Percentiles rank a stretch among this genome's conserved stretches.
These are phyloP conservation scores for Todiramphus chloris DNA, from an alignment of 2,113 vertebrate species.

Conservation along the genomic window DNA sequence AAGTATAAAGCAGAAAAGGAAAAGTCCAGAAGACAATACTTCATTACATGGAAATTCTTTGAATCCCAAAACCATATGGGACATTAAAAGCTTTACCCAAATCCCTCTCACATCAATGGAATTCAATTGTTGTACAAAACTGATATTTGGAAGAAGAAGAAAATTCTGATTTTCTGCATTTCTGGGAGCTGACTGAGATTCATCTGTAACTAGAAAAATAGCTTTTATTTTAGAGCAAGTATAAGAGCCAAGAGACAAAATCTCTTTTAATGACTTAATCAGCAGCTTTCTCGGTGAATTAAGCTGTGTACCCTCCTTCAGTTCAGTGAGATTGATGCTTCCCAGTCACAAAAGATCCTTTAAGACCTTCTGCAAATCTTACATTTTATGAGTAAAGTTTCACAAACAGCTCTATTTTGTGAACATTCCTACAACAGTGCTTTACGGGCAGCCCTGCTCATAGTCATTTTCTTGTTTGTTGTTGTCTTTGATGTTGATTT, in stretches of 20 bases:
- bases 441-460: not conserved
- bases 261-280: not conserved
- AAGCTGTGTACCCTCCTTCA: not conserved
- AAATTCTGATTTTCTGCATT: not conserved
- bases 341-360: not conserved
- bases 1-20: constrained; percentile 62
- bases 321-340: not conserved
- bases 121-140: not conserved
- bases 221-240: not conserved
- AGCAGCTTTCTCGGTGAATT: not conserved
- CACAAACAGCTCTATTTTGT: not conserved
- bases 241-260: not conserved
- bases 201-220: not conserved
- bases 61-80: constrained; percentile 52
- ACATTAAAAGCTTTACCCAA: constrained; percentile 34
- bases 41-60: constrained; percentile 59
- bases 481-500: not conserved
- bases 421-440: not conserved
- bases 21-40: constrained; percentile 57
- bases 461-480: too few relatives aligned
- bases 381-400: not conserved
- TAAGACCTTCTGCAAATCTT: not conserved
- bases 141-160: not conserved
- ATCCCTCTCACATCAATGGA: constrained; percentile 26
- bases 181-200: not conserved